Conservation (phyloP, 1,140 invertebrate species). For the Drosophila watanabei region DNA sequence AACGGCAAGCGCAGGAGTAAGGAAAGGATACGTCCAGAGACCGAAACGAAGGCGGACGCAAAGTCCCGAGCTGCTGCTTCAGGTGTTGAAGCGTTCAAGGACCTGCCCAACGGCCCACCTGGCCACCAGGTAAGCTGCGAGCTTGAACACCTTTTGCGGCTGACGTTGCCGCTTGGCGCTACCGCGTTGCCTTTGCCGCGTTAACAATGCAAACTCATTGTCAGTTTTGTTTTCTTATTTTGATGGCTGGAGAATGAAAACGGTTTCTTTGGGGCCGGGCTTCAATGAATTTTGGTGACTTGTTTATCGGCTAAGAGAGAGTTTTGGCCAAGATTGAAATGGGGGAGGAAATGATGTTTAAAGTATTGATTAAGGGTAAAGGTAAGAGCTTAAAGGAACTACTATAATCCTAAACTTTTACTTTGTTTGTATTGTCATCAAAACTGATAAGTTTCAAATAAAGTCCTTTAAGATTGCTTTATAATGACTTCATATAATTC, state of each 20-base stretch:
- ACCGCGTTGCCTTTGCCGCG: conserved; percentile 23
- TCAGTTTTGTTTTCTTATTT: conserved; percentile 64
- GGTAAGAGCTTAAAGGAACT: not conserved
- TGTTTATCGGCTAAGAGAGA: conserved; percentile 15
- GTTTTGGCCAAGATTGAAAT: not conserved
- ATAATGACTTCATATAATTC: not conserved
- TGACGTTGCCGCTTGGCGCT: conserved; percentile 3
- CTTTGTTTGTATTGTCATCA: not conserved
- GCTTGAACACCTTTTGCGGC: conserved; percentile 69
- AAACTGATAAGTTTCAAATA: not conserved
- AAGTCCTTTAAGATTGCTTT: not conserved
- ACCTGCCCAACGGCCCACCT: conserved; percentile 49
- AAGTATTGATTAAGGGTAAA: conserved; percentile 1
- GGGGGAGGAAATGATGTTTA: not conserved
- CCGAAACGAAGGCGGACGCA: conserved; percentile 2
- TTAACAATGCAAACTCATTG: conserved; percentile 83
- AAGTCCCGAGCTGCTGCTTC: conserved; percentile 34
- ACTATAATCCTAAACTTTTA: not conserved
- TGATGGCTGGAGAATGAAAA: conserved; percentile 30
- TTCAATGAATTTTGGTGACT: conserved; percentile 49
- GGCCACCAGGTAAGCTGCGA: conserved; percentile 55
- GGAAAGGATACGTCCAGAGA: conserved; percentile 33
- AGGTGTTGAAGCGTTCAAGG: conserved; percentile 75
- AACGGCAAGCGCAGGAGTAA: conserved; percentile 61
- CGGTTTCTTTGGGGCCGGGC: conserved; percentile 40